Base-by-base conservation (phyloP, 2,113 vertebrate genomes). In the Bubo blakistoni region DNA sequence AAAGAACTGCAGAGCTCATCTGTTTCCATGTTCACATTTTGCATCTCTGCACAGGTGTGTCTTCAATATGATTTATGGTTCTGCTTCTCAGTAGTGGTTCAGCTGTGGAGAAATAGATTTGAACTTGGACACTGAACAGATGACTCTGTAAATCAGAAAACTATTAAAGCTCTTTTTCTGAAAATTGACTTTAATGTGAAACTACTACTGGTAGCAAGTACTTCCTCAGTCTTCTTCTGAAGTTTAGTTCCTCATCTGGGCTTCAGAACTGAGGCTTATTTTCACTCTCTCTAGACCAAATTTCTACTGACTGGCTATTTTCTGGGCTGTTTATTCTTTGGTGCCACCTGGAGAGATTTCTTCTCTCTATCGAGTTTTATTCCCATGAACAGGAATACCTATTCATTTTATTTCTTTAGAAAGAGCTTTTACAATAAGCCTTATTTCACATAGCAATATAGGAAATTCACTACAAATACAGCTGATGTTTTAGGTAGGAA, bases 1-100 rank as follows among this genome's bases (percentile, higher is more conserved):
- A 59, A 86, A 97, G 51, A 97, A 92, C 71, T 95, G 95, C 90
- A 81, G 61, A 94, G 26, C 52, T 97, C 81, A 71, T 96, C 91
- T 92, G 7, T 95, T 94, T 62, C 96, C 54, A 4, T 87, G 46
- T 91, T 96, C 91, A 76, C 73, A 65, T 91, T 92, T 82, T 96
- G 30, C 71, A 44, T 95, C 77, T 88, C 34, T 88, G 63, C 32
- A 77, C n/a, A 96, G 61, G 57, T 86, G 59, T 65, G 30, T 66
- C 83, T 83, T 85, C 57, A 61, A 11, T 70, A 20, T 96, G 86
- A 97, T 97, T 97, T 87, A 96, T 95, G 27, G 80, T 83, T 92
- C 62, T 97, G 38, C 58, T 96, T 70, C 52, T 80, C 61, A 62
- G 42, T 30, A 49, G 38, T 54, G 40, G 81, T 94, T 91, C 71